These are phyloP conservation scores for Antheraea assamensis DNA, from an alignment of 2,888 invertebrate species.

Conservation along the genomic window DNA sequence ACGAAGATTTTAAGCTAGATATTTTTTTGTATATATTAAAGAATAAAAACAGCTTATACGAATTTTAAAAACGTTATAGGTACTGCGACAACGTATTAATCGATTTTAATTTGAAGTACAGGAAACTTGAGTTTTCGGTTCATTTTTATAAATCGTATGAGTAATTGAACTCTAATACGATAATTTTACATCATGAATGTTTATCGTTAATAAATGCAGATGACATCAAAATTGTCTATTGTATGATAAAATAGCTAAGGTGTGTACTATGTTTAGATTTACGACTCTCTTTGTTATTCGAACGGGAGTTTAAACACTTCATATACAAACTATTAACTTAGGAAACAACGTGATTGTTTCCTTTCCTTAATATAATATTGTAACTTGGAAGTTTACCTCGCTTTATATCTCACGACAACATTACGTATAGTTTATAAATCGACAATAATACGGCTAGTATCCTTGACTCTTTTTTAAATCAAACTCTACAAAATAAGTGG, in stretches of 20 bases:
- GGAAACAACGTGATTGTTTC: slow-evolving; percentile 28
- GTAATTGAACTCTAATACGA: too few relatives aligned
- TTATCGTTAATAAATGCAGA: not conserved
- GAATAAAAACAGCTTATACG: not conserved
- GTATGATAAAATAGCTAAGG: not conserved
- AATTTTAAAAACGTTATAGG: not conserved
- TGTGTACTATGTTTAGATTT: not conserved
- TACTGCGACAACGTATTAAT: not conserved
- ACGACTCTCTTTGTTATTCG: not conserved
- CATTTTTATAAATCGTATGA: too few relatives aligned
- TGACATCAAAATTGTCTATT: not conserved
- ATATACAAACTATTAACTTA: slow-evolving; percentile 28
- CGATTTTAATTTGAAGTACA: not conserved
- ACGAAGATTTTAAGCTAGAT: not conserved
- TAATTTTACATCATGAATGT: too few relatives aligned
- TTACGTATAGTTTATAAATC: not conserved
- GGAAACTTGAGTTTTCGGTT: not conserved
- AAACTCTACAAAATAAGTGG: too few relatives aligned
- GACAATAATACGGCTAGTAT: not conserved
- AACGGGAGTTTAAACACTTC: not conserved
- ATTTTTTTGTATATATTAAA: not conserved
- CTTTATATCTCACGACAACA: slow-evolving; percentile 10
- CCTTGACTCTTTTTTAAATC: not conserved
- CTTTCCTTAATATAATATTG: slow-evolving; percentile 13
- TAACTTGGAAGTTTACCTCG: not conserved